Evolutionary conservation across 1,140 invertebrate species (phyloP).

Genomic region (Drosophila leontia): DNA sequence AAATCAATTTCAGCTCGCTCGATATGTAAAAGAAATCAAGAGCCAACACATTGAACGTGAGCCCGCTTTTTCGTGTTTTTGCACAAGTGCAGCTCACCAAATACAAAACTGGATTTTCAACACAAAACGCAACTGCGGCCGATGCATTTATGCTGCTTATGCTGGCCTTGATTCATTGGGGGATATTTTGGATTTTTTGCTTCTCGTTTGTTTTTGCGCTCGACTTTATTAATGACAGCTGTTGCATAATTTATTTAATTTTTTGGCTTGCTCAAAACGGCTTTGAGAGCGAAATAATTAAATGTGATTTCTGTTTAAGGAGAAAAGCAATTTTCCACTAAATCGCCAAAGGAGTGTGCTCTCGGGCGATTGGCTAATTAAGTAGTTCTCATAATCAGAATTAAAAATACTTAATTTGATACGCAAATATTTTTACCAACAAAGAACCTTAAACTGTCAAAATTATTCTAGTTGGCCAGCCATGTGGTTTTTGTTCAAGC

Average conservation of each 20-base stretch:
- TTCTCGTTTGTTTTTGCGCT: slow-evolving; percentile 54
- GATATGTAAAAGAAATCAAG: slow-evolving; percentile 48
- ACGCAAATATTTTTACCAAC: slow-evolving; percentile 14
- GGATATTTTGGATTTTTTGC: slow-evolving; percentile 66
- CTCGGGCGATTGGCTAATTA: slow-evolving; percentile 11
- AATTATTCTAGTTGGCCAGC: not conserved
- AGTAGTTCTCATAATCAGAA: slow-evolving; percentile 1
- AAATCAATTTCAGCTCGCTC: slow-evolving; percentile 59
- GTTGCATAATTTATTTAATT: slow-evolving; percentile 82
- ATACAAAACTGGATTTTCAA: slow-evolving; percentile 82
- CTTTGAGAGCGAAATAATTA: slow-evolving; percentile 71
- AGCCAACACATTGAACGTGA: slow-evolving; percentile 19
- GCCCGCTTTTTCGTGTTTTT: slow-evolving; percentile 27
- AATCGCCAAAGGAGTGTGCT: slow-evolving; percentile 25
- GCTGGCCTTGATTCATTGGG: slow-evolving; percentile 79
- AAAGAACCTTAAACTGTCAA: slow-evolving; percentile 14
- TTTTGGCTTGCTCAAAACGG: slow-evolving; percentile 58
- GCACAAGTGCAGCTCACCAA: slow-evolving; percentile 75
- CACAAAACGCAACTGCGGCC: slow-evolving; percentile 71
- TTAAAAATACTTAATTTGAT: not conserved
- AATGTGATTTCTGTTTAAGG: slow-evolving; percentile 57
- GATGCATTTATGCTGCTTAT: slow-evolving; percentile 78
- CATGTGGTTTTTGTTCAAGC: slow-evolving; percentile 9
- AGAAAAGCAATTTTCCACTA: slow-evolving; percentile 51
- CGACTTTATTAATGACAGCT: slow-evolving; percentile 81